phyloP scores from a whole-genome alignment of 30 jellyfish, hydroid and myxozoan genomes.

The Hydra vulgaris region DNA sequence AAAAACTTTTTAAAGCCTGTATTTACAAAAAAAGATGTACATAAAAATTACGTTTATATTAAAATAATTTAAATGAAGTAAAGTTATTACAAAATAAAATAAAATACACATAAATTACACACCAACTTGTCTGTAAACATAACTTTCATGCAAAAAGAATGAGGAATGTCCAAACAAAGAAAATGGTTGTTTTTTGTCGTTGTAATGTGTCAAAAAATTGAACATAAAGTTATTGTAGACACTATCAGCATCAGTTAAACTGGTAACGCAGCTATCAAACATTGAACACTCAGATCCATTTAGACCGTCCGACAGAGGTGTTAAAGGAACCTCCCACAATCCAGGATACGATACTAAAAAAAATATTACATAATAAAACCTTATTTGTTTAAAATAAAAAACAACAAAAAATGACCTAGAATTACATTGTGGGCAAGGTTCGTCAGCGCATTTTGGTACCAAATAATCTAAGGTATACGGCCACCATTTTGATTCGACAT shows the following conservation, averaged over 20 bases:
- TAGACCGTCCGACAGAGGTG: slow-evolving; percentile 22
- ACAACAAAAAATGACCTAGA: neutral
- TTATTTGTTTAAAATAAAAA: too few species aligned
- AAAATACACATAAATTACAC: neutral
- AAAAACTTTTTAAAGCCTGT: neutral
- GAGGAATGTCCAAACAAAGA: slow-evolving; percentile 49
- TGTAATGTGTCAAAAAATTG: slow-evolving; percentile 41
- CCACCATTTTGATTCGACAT: slow-evolving; percentile 38
- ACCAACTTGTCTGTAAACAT: neutral
- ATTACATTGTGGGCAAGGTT: neutral
- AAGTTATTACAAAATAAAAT: neutral
- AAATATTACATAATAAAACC: neutral
- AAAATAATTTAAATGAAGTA: neutral
- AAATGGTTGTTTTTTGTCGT: slow-evolving; percentile 51
- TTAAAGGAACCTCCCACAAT: slow-evolving; percentile 77
- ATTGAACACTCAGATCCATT: slow-evolving; percentile 22
- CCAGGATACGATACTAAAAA: slow-evolving; percentile 69
- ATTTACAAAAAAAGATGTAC: neutral
- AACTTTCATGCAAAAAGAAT: slow-evolving; percentile 14
- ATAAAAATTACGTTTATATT: neutral
- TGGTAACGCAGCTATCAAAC: slow-evolving; percentile 53
- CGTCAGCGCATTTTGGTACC: neutral
- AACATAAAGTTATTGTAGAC: slow-evolving; percentile 35
- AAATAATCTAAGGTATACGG: slow-evolving; percentile 69
- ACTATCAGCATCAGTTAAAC: neutral